These are phyloP conservation scores for Arothron firmamentum DNA, from an alignment of 2,113 vertebrate genomes.

Conservation along the genomic window DNA sequence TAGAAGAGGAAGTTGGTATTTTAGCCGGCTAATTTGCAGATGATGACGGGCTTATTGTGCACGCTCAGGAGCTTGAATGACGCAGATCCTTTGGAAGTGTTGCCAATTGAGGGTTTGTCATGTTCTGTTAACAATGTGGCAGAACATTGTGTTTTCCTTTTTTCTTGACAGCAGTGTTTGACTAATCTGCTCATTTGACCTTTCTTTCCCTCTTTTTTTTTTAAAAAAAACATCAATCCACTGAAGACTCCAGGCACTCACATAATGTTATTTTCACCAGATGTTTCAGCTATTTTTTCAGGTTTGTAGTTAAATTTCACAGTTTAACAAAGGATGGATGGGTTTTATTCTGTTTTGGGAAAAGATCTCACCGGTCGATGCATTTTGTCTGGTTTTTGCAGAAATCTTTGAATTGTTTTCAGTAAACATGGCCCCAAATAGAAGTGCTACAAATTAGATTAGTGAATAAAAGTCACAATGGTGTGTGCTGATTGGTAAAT, in stretches of 20 bases:
- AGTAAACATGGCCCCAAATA: conserved; percentile 7
- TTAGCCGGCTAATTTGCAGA: not conserved
- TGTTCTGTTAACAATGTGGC: conserved; percentile 21
- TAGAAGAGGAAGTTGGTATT: too few species aligned
- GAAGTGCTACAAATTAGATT: not conserved
- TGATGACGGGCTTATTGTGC: not conserved
- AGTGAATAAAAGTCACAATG: conserved; percentile 14
- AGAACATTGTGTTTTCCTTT: conserved; percentile 15
- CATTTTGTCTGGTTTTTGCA: not conserved
- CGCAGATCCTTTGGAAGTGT: conserved; percentile 8
- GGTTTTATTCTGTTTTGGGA: not conserved
- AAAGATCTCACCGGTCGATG: not conserved
- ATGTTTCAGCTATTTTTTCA: not conserved
- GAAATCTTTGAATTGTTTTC: not conserved
- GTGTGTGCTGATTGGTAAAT: conserved; percentile 30
- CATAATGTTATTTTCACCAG: too few species aligned
- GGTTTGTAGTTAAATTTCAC: not conserved
- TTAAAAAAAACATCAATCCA: not conserved
- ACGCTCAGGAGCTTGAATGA: conserved; percentile 21
- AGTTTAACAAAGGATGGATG: not conserved
- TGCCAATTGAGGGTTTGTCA: conserved; percentile 38
- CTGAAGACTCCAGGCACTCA: not conserved
- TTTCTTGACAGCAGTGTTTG: not conserved
- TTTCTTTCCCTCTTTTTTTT: not conserved
- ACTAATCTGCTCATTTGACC: too few species aligned